Evolutionary conservation across 2,888 invertebrate species (phyloP), one percentile per base, ranked within the genome.

Genomic region (Spisula solida): DNA sequence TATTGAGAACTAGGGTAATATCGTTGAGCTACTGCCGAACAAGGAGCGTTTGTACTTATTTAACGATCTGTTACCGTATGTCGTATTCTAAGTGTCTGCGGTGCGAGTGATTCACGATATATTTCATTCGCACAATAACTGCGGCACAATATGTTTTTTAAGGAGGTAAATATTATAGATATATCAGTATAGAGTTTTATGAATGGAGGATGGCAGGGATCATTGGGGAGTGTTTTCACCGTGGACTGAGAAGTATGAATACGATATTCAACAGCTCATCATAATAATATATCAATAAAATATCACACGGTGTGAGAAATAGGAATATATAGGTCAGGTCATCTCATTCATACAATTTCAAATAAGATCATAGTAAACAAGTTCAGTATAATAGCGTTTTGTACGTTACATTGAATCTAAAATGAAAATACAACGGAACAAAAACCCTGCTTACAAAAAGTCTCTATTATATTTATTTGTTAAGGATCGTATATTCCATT

Each of bases 121-220:
- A 82, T 82, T 86, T 88, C 88, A 90, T 86, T 88, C 84, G 80
- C 90, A 86, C 86, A 88, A 90, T 88, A 88, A 81, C 55, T 55
- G 47, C 55, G 79, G 29, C 86, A 55, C 83, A 85, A 85, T 86
- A 83, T 86, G 86, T 80, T 86, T 90, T 88, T 18, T 83, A 90
- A 87, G 75, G 85, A 41, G 89, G 80, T 56, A 87, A 90, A 90
- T 85, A 88, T 88, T 86, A 88, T 82, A 78, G 83, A 90, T 88
- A 88, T 90, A 90, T 90, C 87, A 88, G 86, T 88, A 88, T 51
- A 85, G 81, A 70, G 29, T 25, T 90, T 90, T 90, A 90, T 90
- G 90, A 90, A 90, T 90, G 90, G 86, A 88, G 81, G 78, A 41
- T 5, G 34, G 29, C 48, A 47, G n/a, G 66, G 51, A 34, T n/a